Conservation (phyloP, 2,113 vertebrate species). For the Cebidichthys violaceus region DNA sequence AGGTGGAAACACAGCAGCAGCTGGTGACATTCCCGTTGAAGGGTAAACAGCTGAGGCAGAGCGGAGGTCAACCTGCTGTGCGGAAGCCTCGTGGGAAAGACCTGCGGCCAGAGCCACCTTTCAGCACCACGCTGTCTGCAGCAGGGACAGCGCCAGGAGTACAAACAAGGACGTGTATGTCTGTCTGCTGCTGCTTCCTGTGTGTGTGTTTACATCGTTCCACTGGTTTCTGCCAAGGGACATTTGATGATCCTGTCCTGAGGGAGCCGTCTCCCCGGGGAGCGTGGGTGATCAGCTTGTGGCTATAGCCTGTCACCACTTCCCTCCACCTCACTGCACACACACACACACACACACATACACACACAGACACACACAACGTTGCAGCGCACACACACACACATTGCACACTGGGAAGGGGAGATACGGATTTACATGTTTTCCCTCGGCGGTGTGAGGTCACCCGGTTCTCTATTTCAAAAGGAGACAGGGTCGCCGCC, state of each 20-base stretch:
- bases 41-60: slow-evolving; percentile 49
- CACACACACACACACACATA: slow-evolving; percentile 34
- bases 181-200: slow-evolving; percentile 37
- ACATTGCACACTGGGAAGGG: slow-evolving; percentile 45
- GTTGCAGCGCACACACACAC: slow-evolving; percentile 8
- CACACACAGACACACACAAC: slow-evolving; percentile 37
- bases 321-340: slow-evolving; percentile 38
- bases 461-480: slow-evolving; percentile 82
- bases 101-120: slow-evolving; percentile 57
- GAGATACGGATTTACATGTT: slow-evolving; percentile 71
- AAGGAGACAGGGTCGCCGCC: slow-evolving; percentile 74
- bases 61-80: slow-evolving; percentile 54
- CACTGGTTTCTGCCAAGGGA: slow-evolving; percentile 55
- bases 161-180: slow-evolving; percentile 62
- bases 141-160: slow-evolving; percentile 38
- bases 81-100: slow-evolving; percentile 59
- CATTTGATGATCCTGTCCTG: slow-evolving; percentile 69
- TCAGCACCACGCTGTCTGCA: slow-evolving; percentile 55
- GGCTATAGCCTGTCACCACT: slow-evolving; percentile 69
- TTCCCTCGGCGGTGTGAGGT: slow-evolving; percentile 77
- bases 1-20: neutral
- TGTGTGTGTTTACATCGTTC: slow-evolving; percentile 60
- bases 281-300: slow-evolving; percentile 67
- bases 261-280: slow-evolving; percentile 58
- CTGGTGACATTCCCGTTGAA: slow-evolving; percentile 41